These are phyloP conservation scores for Rhinolophus ferrumequinum DNA, from an alignment of 2,113 vertebrate species.

Conservation along the genomic window DNA sequence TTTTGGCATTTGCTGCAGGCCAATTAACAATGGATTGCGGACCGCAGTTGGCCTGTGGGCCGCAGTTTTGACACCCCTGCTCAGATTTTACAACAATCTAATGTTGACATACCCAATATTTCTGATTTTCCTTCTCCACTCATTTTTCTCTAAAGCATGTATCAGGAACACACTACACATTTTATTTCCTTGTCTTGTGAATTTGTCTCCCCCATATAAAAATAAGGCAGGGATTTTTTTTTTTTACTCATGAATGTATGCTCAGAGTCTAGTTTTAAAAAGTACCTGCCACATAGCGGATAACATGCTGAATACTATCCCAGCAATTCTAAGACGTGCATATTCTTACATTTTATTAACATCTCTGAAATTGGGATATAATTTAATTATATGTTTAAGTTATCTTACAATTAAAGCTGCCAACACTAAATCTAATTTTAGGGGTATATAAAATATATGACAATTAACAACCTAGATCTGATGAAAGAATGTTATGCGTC, in stretches of 20 bases:
- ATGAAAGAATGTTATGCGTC: neutral
- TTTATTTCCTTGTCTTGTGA: conserved; percentile 15
- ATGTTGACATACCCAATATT: neutral
- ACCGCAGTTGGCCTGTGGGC: no score
- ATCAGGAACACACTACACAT: neutral
- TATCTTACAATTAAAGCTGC: conserved; percentile 1
- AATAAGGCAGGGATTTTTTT: neutral
- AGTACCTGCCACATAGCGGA: neutral
- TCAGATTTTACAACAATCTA: neutral
- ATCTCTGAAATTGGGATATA: neutral
- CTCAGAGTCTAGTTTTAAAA: neutral
- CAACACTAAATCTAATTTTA: neutral
- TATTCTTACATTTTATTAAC: neutral
- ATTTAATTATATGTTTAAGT: conserved; percentile 26
- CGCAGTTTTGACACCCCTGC: no score
- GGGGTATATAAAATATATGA: neutral
- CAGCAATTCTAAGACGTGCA: neutral
- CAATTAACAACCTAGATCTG: neutral
- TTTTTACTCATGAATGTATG: neutral
- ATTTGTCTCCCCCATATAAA: neutral
- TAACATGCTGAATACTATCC: neutral
- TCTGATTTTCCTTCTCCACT: neutral
- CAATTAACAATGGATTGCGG: no score
- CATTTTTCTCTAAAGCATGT: neutral
- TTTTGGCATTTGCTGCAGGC: no score